Conservation (phyloP, 2,113 vertebrate species). For the Bos taurus region ARS-UCD2.0 NC_037328.1:35268001-35268500, state of each 20-base stretch:
- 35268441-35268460: not conserved
- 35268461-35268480: not conserved
- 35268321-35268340: not conserved
- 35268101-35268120: not conserved
- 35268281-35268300: not conserved
- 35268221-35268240: not conserved
- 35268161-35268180: not conserved
- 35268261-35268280: not conserved
- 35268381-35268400: not conserved
- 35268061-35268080: not conserved
- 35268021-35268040: not conserved
- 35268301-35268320: not conserved
- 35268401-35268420: not conserved
- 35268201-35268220: not conserved
- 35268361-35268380: not conserved
- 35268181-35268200: not conserved
- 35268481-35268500: constrained; percentile 52
- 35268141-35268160: not conserved
- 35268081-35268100: not conserved
- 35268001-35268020: not conserved
- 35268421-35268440: not conserved
- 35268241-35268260: not conserved
- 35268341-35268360: not conserved
- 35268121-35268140: not conserved
- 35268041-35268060: not conserved